Conservation (phyloP, 2,888 invertebrate species). For the Saturnia japonica region DNA sequence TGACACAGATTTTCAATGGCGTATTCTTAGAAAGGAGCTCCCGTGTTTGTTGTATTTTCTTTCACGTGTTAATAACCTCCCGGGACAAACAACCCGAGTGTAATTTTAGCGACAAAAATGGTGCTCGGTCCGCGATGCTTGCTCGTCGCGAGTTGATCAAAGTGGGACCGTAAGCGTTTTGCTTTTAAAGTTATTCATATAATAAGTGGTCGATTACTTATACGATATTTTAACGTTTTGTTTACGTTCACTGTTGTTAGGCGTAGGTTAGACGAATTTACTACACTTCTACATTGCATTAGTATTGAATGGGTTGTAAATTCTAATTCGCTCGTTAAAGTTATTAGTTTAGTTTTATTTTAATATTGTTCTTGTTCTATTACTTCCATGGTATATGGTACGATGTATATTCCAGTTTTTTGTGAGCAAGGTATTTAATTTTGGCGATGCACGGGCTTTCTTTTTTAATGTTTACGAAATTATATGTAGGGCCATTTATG, state of each 20-base stretch:
- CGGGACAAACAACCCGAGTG: slow-evolving; percentile 44
- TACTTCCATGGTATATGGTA: no score
- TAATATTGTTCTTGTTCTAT: no score
- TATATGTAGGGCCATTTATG: no score
- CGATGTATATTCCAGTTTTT: no score
- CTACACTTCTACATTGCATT: not conserved
- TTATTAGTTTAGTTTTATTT: no score
- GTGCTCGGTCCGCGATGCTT: slow-evolving; percentile 52
- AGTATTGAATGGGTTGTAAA: no score
- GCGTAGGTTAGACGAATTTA: not conserved
- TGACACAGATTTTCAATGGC: slow-evolving; percentile 59
- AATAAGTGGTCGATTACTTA: slow-evolving; percentile 72
- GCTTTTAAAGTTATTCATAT: slow-evolving; percentile 62
- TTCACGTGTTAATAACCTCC: slow-evolving; percentile 66
- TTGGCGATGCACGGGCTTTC: no score
- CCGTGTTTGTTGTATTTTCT: slow-evolving; percentile 38
- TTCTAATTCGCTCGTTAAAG: no score
- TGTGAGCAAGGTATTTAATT: no score
- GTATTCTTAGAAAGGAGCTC: slow-evolving; percentile 57
- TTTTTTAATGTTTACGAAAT: no score
- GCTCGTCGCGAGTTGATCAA: slow-evolving; percentile 65
- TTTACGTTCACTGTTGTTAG: not conserved
- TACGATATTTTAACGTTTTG: not conserved
- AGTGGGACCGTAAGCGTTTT: slow-evolving; percentile 50
- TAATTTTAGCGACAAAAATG: slow-evolving; percentile 67